Percentiles rank a stretch among this genome's conserved stretches.
These are phyloP conservation scores for Paratrypauchen microcephalus DNA, from an alignment of 2,797 vertebrate genomes.

Conservation along the genomic window DNA sequence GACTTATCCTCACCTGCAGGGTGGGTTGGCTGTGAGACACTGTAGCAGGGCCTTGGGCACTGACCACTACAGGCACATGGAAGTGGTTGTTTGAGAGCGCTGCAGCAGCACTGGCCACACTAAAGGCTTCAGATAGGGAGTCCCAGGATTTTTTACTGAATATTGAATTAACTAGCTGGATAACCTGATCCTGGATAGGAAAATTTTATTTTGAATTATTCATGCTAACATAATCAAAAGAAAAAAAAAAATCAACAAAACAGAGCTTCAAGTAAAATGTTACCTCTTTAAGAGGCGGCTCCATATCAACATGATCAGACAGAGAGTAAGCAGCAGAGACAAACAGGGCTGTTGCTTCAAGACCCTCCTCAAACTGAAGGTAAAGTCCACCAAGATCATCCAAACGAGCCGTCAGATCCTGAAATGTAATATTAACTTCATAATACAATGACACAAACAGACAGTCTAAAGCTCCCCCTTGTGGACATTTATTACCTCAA, in stretches of 20 bases:
- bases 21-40: slow-evolving; percentile 90
- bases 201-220: neutral
- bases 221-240: neutral
- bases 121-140: slow-evolving; percentile 89
- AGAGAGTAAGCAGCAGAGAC: slow-evolving; percentile 91
- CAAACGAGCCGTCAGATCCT: slow-evolving; percentile 95
- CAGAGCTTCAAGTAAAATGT: neutral
- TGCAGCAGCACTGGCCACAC: slow-evolving; percentile 84
- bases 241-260: neutral
- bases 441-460: neutral
- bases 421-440: neutral
- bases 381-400: slow-evolving; percentile 95
- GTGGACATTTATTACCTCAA: slow-evolving; percentile 84
- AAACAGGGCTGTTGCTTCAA: slow-evolving; percentile 93
- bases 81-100: slow-evolving; percentile 89
- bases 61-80: slow-evolving; percentile 88
- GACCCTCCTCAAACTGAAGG: slow-evolving; percentile 97
- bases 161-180: slow-evolving; percentile 93
- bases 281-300: slow-evolving; percentile 95
- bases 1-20: slow-evolving; percentile 79
- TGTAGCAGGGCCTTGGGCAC: slow-evolving; percentile 83
- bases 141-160: slow-evolving; percentile 98
- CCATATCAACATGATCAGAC: slow-evolving; percentile 91
- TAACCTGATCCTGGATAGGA: slow-evolving; percentile 88
- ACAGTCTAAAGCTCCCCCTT: slow-evolving; percentile 40